Evolutionary conservation across 2,113 vertebrate genomes (phyloP).

Genomic region (Boleophthalmus pectinirostris): DNA sequence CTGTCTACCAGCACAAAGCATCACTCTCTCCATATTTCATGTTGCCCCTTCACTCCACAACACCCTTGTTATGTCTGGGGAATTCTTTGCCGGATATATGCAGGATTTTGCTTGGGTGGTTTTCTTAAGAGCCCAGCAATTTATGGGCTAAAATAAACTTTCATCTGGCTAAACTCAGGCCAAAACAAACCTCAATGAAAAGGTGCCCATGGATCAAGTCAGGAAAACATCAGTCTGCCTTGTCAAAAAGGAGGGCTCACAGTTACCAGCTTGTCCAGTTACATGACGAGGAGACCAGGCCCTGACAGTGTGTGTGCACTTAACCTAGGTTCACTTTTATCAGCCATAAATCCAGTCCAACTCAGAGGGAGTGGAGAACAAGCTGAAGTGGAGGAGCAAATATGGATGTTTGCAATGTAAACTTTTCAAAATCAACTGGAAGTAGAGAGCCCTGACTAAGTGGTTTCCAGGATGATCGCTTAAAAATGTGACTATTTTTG

Average conservation of each 20-base stretch:
- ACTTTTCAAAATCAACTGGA: neutral
- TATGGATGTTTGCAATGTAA: neutral
- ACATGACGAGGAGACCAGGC: constrained; percentile 50
- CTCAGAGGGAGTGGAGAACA: constrained; percentile 19
- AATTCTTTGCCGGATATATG: constrained; percentile 67
- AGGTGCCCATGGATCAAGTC: constrained; percentile 64
- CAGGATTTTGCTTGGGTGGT: constrained; percentile 71
- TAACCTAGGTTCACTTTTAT: constrained; percentile 32
- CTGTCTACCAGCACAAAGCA: constrained; percentile 49
- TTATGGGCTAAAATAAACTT: constrained; percentile 77
- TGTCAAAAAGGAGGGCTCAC: constrained; percentile 65
- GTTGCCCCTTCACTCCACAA: constrained; percentile 60
- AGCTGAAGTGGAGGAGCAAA: neutral
- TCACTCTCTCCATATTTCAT: constrained; percentile 46
- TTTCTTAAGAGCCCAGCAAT: constrained; percentile 72
- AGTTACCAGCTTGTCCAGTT: constrained; percentile 52
- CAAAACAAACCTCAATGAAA: constrained; percentile 76
- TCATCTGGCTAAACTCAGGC: constrained; percentile 71
- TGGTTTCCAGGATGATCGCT: neutral
- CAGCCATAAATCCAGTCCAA: constrained; percentile 43
- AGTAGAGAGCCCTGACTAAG: neutral
- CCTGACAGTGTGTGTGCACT: constrained; percentile 30
- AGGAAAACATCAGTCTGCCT: constrained; percentile 71
- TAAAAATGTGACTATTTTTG: neutral
- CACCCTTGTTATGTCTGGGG: constrained; percentile 62